Evolutionary conservation across 2,888 invertebrate genomes (phyloP), one percentile per base, ranked within the genome.

Genomic region (Dynastes tityus): DNA sequence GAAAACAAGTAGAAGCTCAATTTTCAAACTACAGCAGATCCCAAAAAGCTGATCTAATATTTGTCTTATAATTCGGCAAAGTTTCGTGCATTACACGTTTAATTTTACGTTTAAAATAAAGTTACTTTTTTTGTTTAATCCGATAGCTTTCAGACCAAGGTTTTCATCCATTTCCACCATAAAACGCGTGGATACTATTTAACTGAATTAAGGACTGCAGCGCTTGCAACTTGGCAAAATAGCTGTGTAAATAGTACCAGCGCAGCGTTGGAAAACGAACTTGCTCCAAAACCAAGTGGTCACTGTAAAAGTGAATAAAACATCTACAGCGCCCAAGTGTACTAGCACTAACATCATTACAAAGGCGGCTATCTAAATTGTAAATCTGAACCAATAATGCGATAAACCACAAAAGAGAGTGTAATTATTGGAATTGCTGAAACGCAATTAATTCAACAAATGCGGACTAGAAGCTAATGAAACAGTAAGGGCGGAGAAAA

Each of bases 371-470:
- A 74, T 74, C 63, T 61, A 61, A 74, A 74, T 74, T 74, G 73
- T 74, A 74, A 74, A 74, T 74, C 73, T 74, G 40, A 16, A 61
- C 73, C 61, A 61, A 45, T 74, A 61, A 74, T 74, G n/a, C 58
- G 63, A 74, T 61, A 74, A 74, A 74, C 73, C 61, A 61, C 73
- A 74, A 74, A 63, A 40, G 61, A 74, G 73, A 63, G 61, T 27
- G 63, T 61, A 61, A 74, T 63, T 74, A 74, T 74, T 74, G 73
- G 73, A 74, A 61, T 63, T 74, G 73, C 45, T 74, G 73, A 74
- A 74, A 74, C 37, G 61, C 45, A 74, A 74, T 74, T 74, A 61
- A 74, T 74, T 74, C 61, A 74, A 37, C 58, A 22, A 74, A 45
- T 27, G 61, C 61, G 22, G 61, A 61, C 40, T 61, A 61, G 27